These are phyloP conservation scores for Cremastinae sp. DNA, from an alignment of 2,888 invertebrate genomes.

Conservation along the genomic window DNA sequence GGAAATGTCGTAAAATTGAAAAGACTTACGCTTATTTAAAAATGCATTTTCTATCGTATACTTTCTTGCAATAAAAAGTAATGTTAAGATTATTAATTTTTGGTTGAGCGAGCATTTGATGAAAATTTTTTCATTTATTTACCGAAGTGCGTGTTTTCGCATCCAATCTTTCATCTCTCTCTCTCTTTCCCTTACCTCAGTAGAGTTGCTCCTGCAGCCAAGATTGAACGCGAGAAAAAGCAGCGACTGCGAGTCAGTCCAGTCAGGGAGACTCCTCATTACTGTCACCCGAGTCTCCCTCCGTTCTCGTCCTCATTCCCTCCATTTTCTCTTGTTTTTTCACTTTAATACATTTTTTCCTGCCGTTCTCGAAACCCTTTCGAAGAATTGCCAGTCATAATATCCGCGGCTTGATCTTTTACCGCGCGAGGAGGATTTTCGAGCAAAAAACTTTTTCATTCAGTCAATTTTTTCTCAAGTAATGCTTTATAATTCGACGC, in stretches of 20 bases:
- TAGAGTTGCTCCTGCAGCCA: conserved; percentile 12
- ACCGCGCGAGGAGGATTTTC: conserved; percentile 15
- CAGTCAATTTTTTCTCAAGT: neutral
- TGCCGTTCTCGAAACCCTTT: conserved; percentile 20
- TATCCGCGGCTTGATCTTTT: conserved; percentile 27
- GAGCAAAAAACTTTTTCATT: conserved; percentile 20
- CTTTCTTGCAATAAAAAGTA: neutral
- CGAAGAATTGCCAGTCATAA: conserved; percentile 48
- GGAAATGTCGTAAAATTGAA: neutral
- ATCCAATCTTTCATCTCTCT: too few relatives aligned
- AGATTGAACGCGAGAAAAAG: conserved; percentile 33
- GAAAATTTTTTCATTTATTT: neutral
- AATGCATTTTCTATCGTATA: too few relatives aligned
- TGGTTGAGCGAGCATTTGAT: neutral
- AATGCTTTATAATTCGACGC: too few relatives aligned
- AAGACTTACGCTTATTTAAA: neutral
- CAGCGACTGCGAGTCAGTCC: conserved; percentile 42
- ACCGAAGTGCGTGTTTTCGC: neutral
- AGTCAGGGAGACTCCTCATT: conserved; percentile 58
- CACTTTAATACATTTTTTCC: neutral
- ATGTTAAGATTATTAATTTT: neutral
- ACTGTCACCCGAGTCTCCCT: conserved; percentile 53
- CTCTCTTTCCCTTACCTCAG: conserved; percentile 23
- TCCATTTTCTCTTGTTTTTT: neutral
- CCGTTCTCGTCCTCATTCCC: conserved; percentile 44